Conservation (phyloP, 2,113 vertebrate species). For the Cyprinus carpio region DNA sequence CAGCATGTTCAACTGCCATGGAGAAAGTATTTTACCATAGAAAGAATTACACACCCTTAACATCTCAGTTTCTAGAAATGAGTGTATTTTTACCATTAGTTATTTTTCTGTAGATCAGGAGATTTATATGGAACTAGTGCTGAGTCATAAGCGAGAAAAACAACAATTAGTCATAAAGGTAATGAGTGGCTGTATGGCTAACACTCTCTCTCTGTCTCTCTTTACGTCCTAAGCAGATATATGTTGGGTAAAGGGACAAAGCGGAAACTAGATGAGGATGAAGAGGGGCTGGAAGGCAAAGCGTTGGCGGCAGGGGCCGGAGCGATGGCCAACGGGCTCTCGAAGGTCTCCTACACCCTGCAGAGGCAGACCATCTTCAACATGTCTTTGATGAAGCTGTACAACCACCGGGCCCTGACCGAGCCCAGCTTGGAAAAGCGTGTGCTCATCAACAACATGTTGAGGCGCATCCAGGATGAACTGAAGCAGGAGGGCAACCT, state of each 20-base stretch:
- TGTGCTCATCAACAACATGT: slow-evolving; percentile 98
- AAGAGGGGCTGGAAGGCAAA: slow-evolving; percentile 99
- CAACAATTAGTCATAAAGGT: slow-evolving; percentile 32
- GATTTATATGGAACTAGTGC: slow-evolving; percentile 26
- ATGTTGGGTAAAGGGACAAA: slow-evolving; percentile 99
- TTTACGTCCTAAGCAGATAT: slow-evolving; percentile 83
- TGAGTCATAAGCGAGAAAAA: not conserved
- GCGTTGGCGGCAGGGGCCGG: slow-evolving; percentile 77
- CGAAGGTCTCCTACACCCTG: slow-evolving; percentile 97
- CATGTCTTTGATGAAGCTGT: slow-evolving; percentile 99
- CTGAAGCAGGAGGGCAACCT: slow-evolving; percentile 92
- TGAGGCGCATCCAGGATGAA: slow-evolving; percentile 97
- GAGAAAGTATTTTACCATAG: not conserved
- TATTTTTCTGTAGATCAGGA: slow-evolving; percentile 36
- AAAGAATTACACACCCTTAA: slow-evolving; percentile 32
- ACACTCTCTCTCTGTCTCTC: slow-evolving; percentile 1
- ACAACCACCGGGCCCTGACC: slow-evolving; percentile 88
- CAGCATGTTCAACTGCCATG: not conserved
- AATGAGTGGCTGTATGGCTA: slow-evolving; percentile 23
- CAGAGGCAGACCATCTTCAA: slow-evolving; percentile 99
- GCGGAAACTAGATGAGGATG: slow-evolving; percentile 99
- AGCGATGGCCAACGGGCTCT: slow-evolving; percentile 79
- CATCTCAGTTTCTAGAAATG: slow-evolving; percentile 10
- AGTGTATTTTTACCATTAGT: slow-evolving; percentile 17
- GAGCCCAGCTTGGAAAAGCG: slow-evolving; percentile 96